Base-by-base conservation (phyloP, 2,888 invertebrate species). In the Melanostoma mellinum region DNA sequence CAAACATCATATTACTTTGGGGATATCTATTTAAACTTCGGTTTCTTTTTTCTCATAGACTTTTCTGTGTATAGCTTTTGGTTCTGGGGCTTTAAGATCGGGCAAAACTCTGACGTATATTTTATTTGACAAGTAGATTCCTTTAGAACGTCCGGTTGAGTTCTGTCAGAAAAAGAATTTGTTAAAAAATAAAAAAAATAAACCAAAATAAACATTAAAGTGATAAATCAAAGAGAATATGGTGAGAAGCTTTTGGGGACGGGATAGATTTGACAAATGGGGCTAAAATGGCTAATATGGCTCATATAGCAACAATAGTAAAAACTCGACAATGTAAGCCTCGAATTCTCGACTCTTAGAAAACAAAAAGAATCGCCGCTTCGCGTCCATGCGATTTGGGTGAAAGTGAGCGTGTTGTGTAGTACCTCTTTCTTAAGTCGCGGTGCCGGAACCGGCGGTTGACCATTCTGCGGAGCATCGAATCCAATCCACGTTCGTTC, bases 391-490 rank as follows among this genome's bases (percentile, higher is more conserved):
- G 84, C 78, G 84, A 84, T 74, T 84, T 53, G 84, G 20, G 71
- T 68, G 68, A 82, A 77, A 46, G 72, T 82, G 63, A 63, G 30
- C 63, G 48, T 63, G 63, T 63, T 63, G 68, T 77, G 77, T 77
- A 84, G 88, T 90, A 90, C 90, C 90, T 90, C 90, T 90, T 90
- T 90, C 87, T 90, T 90, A 72, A 87, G 87, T 65, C 90, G 88
- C 65, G 91, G 91, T 55, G 90, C 89, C 68, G 91, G 91, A 85
- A 89, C 88, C 53, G 90, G 90, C 46, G 86, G 72, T 77, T 87
- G 67, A 55, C 87, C 89, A 77, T 86, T 86, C 42, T 85, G 72
- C 53, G 63, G 56, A 53, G 85, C 84, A 58, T 44, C 87, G 53
- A 85, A 89, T 88, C 68, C 88, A 73, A 67, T 89, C 89, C 58